Percentiles rank a stretch among this genome's conserved stretches.
Evolutionary conservation across 2,797 vertebrate species (phyloP).

Genomic region (Bradypodion pumilum): DNA sequence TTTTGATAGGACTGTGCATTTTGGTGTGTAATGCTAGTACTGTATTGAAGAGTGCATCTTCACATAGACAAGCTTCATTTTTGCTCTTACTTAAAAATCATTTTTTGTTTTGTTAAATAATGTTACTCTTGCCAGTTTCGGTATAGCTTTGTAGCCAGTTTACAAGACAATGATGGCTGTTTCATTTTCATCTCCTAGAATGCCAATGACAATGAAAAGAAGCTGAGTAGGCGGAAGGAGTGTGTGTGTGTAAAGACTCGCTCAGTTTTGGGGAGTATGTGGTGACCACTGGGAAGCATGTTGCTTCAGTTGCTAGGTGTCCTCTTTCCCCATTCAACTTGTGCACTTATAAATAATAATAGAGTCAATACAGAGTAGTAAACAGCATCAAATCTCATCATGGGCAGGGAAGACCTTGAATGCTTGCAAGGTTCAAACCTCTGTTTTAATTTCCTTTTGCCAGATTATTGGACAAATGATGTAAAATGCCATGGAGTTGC

Average conservation of each 20-base stretch:
- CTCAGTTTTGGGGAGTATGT: neutral
- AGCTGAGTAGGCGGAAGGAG: neutral
- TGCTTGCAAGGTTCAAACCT: neutral
- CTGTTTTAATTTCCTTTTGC: neutral
- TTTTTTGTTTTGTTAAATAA: neutral
- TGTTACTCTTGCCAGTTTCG: neutral
- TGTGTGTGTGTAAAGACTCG: neutral
- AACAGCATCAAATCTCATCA: neutral
- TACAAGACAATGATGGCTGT: neutral
- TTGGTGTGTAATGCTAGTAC: neutral
- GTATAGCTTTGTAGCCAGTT: neutral
- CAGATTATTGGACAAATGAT: neutral
- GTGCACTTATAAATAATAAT: too few relatives aligned
- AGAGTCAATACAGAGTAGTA: neutral
- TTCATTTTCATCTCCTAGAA: neutral
- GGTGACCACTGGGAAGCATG: too few relatives aligned
- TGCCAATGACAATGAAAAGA: neutral
- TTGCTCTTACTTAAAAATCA: neutral
- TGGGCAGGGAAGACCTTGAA: neutral
- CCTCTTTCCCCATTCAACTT: neutral
- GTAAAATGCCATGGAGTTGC: too few relatives aligned
- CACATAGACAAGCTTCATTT: neutral
- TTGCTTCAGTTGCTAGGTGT: neutral
- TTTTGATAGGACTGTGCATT: accelerated
- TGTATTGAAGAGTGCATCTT: neutral